phyloP scores from a whole-genome alignment of 2,113 vertebrate genomes.

The Oncorhynchus masou region DNA sequence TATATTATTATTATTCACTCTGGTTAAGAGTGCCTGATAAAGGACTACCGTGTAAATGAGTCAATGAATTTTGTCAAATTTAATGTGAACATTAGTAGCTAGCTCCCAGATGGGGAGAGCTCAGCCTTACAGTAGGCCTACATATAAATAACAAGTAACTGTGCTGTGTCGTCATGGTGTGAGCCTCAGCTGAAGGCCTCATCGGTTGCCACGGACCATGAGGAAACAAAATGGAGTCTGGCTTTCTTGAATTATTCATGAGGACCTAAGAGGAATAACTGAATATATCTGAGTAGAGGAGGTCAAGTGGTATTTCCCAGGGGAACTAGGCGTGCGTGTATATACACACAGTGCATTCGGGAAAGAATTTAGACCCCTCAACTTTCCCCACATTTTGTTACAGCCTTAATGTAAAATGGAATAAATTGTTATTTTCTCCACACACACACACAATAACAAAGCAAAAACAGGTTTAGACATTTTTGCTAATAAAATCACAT shows the following conservation, averaged over 20 bases:
- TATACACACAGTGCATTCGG: neutral
- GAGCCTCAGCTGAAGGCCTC: constrained; percentile 3
- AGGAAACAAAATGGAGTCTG: constrained; percentile 30
- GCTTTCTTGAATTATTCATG: constrained; percentile 47
- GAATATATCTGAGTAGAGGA: neutral
- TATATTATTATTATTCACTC: neutral
- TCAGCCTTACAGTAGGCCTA: neutral
- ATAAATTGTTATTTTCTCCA: too few species aligned
- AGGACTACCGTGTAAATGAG: neutral
- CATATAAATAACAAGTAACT: neutral
- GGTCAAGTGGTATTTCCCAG: neutral
- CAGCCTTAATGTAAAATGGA: too few species aligned
- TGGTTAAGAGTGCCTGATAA: neutral
- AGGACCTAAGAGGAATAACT: constrained; percentile 28
- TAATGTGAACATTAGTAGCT: neutral
- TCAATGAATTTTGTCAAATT: neutral
- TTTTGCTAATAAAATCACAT: too few species aligned
- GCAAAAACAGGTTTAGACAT: too few species aligned
- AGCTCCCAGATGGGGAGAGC: neutral
- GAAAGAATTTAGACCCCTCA: neutral
- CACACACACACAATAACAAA: too few species aligned
- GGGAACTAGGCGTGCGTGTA: neutral
- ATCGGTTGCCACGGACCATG: neutral
- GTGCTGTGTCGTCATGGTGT: neutral
- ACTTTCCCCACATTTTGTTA: too few species aligned